Evolutionary conservation across 2,797 vertebrate genomes (phyloP).

Genomic region (Botia kubotai): DNA sequence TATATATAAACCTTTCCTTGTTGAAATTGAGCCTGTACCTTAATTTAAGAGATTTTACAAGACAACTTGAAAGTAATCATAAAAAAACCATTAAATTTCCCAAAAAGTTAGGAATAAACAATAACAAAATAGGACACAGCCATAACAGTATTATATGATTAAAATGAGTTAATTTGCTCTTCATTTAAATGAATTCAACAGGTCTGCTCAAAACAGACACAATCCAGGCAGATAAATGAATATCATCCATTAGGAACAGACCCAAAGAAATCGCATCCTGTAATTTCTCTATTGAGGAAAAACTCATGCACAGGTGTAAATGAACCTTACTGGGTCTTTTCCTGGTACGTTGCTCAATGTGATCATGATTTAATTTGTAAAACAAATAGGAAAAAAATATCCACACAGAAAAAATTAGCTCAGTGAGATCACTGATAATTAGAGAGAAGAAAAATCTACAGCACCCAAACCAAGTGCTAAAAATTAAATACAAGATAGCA

Average conservation of each 20-base stretch:
- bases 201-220: constrained; percentile 78
- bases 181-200: constrained; percentile 70
- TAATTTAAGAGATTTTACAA: constrained; percentile 88
- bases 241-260: constrained; percentile 64
- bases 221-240: constrained; percentile 71
- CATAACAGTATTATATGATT: constrained; percentile 80
- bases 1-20: constrained; percentile 84
- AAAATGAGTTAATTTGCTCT: constrained; percentile 68
- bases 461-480: constrained; percentile 61
- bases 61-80: constrained; percentile 80
- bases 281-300: constrained; percentile 52
- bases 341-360: constrained; percentile 50
- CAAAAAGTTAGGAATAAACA: constrained; percentile 80
- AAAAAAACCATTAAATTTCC: constrained; percentile 83
- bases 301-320: constrained; percentile 51
- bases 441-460: constrained; percentile 56
- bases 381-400: constrained; percentile 63
- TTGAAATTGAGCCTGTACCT: constrained; percentile 88
- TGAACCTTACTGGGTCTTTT: constrained; percentile 44
- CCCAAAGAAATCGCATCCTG: constrained; percentile 67
- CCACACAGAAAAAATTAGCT: constrained; percentile 53
- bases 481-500: constrained; percentile 53
- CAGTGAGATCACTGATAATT: constrained; percentile 70
- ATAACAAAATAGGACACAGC: constrained; percentile 78
- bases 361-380: constrained; percentile 62